Conservation (phyloP, 2,113 vertebrate genomes). For the Sus scrofa region DNA sequence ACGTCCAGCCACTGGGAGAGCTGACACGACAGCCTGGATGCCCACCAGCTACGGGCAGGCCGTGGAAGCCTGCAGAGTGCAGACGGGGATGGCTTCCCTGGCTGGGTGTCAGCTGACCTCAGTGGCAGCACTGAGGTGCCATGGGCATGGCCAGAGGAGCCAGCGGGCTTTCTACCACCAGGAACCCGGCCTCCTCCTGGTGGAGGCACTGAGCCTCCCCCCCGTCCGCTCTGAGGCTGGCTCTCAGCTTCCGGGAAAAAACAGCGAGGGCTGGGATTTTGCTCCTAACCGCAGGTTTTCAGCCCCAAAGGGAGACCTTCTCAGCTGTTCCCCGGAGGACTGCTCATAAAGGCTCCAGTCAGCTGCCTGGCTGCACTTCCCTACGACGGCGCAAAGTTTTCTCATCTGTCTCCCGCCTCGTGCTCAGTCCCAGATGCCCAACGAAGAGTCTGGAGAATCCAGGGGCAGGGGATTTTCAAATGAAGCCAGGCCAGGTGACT, state of each 20-base stretch:
- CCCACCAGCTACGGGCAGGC: background rate
- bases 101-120: background rate
- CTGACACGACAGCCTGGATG: background rate
- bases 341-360: rapidly evolving
- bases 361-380: background rate
- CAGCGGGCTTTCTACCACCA: background rate
- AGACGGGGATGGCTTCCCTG: background rate
- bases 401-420: background rate
- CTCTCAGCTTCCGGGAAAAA: background rate
- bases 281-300: background rate
- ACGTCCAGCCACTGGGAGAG: background rate
- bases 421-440: background rate
- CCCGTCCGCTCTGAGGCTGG: background rate
- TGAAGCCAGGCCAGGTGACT: background rate
- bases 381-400: rapidly evolving
- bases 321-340: rapidly evolving
- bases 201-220: background rate
- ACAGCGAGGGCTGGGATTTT: background rate
- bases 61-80: background rate
- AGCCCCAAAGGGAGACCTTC: background rate
- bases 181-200: background rate
- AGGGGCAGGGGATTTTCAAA: background rate
- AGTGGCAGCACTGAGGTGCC: background rate
- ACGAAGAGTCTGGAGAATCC: background rate
- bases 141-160: background rate